These are phyloP conservation scores for Temnothorax longispinosus DNA, from an alignment of 1,140 invertebrate genomes.

Conservation along the genomic window DNA sequence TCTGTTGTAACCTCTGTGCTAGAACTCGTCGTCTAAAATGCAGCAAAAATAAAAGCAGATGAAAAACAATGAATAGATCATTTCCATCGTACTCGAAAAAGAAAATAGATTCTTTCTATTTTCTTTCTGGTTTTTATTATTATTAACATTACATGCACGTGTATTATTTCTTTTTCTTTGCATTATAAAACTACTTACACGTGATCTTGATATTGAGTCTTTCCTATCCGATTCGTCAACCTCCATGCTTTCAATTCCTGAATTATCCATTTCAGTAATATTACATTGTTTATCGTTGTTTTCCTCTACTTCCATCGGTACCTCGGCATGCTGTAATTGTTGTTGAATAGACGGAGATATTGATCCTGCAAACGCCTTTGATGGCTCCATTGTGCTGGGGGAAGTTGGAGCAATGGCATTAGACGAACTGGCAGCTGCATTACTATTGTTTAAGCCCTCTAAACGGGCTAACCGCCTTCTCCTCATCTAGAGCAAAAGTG, in stretches of 20 bases:
- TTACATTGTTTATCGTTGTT: conserved; percentile 85
- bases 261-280: conserved; percentile 88
- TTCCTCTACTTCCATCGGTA: conserved; percentile 88
- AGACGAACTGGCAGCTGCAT: conserved; percentile 49
- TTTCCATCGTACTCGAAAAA: not conserved
- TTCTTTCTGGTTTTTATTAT: too few species aligned
- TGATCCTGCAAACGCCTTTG: conserved; percentile 77
- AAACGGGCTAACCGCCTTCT: conserved; percentile 89
- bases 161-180: not conserved
- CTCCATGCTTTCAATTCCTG: conserved; percentile 92
- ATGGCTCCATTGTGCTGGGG: conserved; percentile 78
- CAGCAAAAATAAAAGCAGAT: conserved; percentile 14
- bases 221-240: conserved; percentile 87
- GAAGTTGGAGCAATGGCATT: conserved; percentile 67
- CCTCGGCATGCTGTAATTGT: conserved; percentile 78
- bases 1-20: conserved; percentile 88
- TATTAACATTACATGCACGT: not conserved
- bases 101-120: not conserved
- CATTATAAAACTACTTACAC: conserved; percentile 74
- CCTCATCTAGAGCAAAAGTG: conserved; percentile 87
- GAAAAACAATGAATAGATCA: not conserved
- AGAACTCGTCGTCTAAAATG: conserved; percentile 84
- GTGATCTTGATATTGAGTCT: conserved; percentile 81
- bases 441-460: conserved; percentile 84
- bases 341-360: conserved; percentile 79